Percentiles rank a stretch among this genome's conserved stretches.
phyloP scores from a whole-genome alignment of 2,797 vertebrate genomes.

The Limosa lapponica region DNA sequence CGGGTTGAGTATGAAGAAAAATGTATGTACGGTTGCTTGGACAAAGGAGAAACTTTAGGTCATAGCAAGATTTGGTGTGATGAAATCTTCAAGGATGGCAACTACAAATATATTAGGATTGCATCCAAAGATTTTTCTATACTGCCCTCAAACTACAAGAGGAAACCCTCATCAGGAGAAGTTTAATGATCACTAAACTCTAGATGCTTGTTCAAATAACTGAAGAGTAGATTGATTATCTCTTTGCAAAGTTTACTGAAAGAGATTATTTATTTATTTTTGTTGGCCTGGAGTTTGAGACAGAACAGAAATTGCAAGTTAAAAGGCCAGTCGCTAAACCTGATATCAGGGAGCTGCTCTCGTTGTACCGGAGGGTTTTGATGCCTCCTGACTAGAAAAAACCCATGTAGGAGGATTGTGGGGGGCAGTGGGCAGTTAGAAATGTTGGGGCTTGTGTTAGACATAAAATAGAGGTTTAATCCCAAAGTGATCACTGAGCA shows the following conservation, averaged over 20 bases:
- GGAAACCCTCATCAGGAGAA: background rate
- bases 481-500: background rate
- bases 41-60: background rate
- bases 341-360: background rate
- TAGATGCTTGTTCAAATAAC: constrained; percentile 10
- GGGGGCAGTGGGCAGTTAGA: background rate
- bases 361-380: rapidly evolving
- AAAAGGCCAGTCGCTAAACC: background rate
- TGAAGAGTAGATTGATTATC: background rate
- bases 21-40: rapidly evolving
- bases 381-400: background rate
- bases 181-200: background rate
- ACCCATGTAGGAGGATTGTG: rapidly evolving
- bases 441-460: background rate
- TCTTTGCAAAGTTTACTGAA: constrained; percentile 20
- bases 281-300: background rate
- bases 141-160: background rate
- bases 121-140: background rate
- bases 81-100: background rate
- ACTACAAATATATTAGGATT: background rate
- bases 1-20: background rate
- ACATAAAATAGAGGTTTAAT: background rate
- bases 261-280: background rate
- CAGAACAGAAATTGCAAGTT: background rate
- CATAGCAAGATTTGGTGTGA: background rate